Conservation (phyloP, 2,888 invertebrate genomes). For the Athetis lepigone region DNA sequence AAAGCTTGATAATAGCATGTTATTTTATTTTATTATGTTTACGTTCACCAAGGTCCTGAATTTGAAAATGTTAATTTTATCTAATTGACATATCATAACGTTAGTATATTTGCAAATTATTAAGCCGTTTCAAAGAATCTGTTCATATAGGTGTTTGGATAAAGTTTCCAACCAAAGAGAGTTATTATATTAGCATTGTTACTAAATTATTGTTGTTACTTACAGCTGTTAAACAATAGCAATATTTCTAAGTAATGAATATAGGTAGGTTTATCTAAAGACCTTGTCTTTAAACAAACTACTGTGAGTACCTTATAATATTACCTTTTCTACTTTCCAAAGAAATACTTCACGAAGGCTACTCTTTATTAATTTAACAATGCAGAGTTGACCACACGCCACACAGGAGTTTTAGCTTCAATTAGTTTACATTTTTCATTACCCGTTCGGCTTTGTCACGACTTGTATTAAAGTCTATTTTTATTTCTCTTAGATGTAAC, state of each 20-base stretch:
- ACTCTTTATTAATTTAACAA: conserved; percentile 8
- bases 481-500: conserved; percentile 2
- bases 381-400: neutral
- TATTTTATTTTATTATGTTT: conserved; percentile 6
- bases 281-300: neutral
- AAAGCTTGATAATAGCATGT: conserved; percentile 6
- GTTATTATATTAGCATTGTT: too few species aligned
- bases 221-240: too few species aligned
- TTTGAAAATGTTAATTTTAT: conserved; percentile 1
- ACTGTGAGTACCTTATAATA: neutral
- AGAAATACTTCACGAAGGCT: conserved; percentile 5
- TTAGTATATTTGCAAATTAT: neutral
- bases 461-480: conserved; percentile 30
- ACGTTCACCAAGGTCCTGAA: neutral
- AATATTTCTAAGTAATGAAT: neutral
- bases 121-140: neutral
- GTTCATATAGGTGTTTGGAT: neutral
- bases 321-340: conserved; percentile 3
- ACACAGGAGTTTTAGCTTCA: conserved; percentile 15
- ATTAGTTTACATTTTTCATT: conserved; percentile 42
- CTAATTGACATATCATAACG: neutral
- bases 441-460: conserved; percentile 9
- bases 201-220: too few species aligned
- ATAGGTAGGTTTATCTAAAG: too few species aligned
- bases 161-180: neutral